Conservation (phyloP, 2,888 invertebrate genomes). For the Protodeltote pygarga region DNA sequence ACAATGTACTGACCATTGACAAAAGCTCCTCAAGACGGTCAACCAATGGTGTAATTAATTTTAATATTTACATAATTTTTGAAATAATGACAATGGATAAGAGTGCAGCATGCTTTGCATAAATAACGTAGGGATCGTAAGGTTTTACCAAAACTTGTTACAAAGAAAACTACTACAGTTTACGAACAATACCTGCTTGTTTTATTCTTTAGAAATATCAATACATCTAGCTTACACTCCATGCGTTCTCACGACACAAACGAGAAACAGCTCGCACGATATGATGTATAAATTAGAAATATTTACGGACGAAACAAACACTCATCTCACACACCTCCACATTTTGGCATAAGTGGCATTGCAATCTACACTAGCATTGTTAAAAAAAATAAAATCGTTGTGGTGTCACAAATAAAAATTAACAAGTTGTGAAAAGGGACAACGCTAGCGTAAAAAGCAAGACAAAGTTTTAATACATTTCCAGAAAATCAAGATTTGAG, state of each 20-base stretch:
- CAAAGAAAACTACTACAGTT: constrained; percentile 22
- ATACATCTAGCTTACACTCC: constrained; percentile 15
- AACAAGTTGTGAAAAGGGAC: constrained; percentile 1
- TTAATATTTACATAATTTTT: constrained; percentile 44
- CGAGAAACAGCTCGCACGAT: constrained; percentile 4
- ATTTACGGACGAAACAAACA: constrained; percentile 35
- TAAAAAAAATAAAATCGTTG: constrained; percentile 8
- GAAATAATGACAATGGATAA: constrained; percentile 31
- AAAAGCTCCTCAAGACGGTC: constrained; percentile 36
- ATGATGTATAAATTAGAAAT: constrained; percentile 18
- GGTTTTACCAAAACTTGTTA: constrained; percentile 13
- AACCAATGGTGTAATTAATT: constrained; percentile 30
- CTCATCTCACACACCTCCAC: constrained; percentile 23
- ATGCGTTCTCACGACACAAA: constrained; percentile 4
- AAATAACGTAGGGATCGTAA: constrained; percentile 23
- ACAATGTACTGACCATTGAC: constrained; percentile 51
- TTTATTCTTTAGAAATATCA: constrained; percentile 25
- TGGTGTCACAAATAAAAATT: constrained; percentile 8
- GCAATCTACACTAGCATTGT: constrained; percentile 36
- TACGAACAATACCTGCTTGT: constrained; percentile 26
- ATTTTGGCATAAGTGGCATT: constrained; percentile 44
- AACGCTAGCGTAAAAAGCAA: constrained; percentile 27
- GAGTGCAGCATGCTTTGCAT: constrained; percentile 35
- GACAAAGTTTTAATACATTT: constrained; percentile 5
- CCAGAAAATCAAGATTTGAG: constrained; percentile 9